A percentile compares a stretch with the other conserved stretches of the same genome.
phyloP scores from a whole-genome alignment of 2,797 vertebrate genomes.

The Sebastes nivosus region DNA sequence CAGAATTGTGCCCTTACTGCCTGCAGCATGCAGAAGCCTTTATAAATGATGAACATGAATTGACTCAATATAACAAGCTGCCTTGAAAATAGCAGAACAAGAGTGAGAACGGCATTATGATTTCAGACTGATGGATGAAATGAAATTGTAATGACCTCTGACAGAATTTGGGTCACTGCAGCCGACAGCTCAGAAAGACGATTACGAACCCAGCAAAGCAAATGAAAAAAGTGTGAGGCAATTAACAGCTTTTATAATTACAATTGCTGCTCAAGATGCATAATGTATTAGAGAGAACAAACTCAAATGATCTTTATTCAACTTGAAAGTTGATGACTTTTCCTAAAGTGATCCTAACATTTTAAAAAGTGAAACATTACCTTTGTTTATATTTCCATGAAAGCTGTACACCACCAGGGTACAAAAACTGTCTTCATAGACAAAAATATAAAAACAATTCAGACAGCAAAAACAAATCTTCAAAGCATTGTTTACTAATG shows the following conservation, averaged over 20 bases:
- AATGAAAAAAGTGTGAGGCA: neutral
- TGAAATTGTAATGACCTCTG: slow-evolving; percentile 20
- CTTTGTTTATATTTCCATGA: too few species aligned
- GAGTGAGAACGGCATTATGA: neutral
- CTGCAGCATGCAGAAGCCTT: neutral
- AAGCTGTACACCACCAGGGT: too few species aligned
- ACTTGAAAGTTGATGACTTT: too few species aligned
- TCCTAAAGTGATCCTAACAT: too few species aligned
- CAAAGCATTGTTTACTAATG: neutral
- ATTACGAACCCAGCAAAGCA: neutral
- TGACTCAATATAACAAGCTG: neutral
- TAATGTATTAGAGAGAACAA: neutral
- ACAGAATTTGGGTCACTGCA: slow-evolving; percentile 4
- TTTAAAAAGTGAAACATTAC: too few species aligned
- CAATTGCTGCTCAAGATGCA: neutral
- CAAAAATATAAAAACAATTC: neutral
- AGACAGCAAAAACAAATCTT: neutral
- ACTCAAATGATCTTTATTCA: too few species aligned
- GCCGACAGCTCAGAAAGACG: neutral
- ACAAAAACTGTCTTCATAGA: too few species aligned
- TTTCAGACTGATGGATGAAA: slow-evolving; percentile 9
- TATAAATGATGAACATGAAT: neutral
- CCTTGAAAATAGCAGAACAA: neutral
- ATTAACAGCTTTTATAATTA: neutral
- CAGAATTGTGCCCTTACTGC: neutral